Conservation (phyloP, 2,797 vertebrate species). For the Toxotes lorentzi region DNA sequence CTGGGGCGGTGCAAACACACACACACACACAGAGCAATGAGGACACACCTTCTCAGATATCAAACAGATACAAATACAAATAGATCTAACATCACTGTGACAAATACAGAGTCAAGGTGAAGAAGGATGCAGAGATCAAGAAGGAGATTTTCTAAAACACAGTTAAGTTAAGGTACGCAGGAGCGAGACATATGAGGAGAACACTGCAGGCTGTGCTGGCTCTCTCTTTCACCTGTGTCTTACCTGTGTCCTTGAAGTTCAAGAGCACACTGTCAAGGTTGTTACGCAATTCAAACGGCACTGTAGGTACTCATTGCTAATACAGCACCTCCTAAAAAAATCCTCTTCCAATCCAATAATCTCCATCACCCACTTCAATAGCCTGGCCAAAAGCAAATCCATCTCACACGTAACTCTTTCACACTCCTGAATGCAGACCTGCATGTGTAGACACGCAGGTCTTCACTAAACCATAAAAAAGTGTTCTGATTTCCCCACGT, state of each 20-base stretch:
- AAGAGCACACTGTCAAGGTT: conserved; percentile 9
- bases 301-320: not conserved
- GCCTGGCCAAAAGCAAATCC: not conserved
- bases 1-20: conserved; percentile 39
- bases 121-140: conserved; percentile 11
- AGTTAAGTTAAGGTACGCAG: not conserved
- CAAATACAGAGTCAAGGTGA: conserved; percentile 35
- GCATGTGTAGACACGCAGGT: not conserved
- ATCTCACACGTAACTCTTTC: not conserved
- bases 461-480: not conserved
- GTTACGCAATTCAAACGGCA: not conserved
- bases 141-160: not conserved
- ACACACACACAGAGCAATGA: conserved; percentile 13
- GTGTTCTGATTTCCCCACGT: too few relatives aligned
- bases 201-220: not conserved
- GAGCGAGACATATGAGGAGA: not conserved
- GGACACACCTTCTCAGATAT: conserved; percentile 52
- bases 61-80: conserved; percentile 42
- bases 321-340: conserved; percentile 2
- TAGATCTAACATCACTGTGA: conserved; percentile 32
- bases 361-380: not conserved
- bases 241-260: conserved; percentile 55
- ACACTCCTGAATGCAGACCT: conserved; percentile 24
- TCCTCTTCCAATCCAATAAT: not conserved
- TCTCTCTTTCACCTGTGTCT: conserved; percentile 27